A percentile compares a stretch with the other conserved stretches of the same genome.
phyloP scores from a whole-genome alignment of 2,888 invertebrate genomes.

The Cantharis flavilabris region DNA sequence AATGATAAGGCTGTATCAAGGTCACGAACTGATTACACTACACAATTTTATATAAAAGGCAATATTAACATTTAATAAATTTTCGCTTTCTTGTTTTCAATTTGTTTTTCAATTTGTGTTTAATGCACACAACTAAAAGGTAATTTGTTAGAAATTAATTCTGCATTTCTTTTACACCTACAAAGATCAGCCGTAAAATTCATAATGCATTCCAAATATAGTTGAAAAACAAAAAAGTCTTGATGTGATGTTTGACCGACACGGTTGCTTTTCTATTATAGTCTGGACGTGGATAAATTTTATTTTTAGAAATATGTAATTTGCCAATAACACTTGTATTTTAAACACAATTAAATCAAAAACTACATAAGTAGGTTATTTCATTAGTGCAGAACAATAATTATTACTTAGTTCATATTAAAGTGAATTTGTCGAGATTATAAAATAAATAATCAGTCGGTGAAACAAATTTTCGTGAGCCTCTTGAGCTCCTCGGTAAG shows the following conservation, averaged over 20 bases:
- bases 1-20: background rate
- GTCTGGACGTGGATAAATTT: background rate
- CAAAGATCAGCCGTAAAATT: background rate
- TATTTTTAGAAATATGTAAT: background rate
- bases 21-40: background rate
- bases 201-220: background rate
- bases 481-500: no score
- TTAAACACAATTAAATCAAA: background rate
- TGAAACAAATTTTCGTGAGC: no score
- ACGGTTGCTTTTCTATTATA: background rate
- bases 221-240: background rate
- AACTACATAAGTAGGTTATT: background rate
- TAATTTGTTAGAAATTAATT: background rate
- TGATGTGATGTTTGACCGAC: background rate
- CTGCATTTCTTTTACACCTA: background rate
- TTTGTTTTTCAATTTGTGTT: no score
- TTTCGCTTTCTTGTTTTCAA: background rate
- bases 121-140: background rate
- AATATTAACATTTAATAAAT: background rate
- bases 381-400: background rate
- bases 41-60: background rate
- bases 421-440: no score
- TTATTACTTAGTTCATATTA: no score
- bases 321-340: background rate
- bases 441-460: no score